Conservation (phyloP, 2,797 vertebrate species). For the Psittacula derbiana region DNA sequence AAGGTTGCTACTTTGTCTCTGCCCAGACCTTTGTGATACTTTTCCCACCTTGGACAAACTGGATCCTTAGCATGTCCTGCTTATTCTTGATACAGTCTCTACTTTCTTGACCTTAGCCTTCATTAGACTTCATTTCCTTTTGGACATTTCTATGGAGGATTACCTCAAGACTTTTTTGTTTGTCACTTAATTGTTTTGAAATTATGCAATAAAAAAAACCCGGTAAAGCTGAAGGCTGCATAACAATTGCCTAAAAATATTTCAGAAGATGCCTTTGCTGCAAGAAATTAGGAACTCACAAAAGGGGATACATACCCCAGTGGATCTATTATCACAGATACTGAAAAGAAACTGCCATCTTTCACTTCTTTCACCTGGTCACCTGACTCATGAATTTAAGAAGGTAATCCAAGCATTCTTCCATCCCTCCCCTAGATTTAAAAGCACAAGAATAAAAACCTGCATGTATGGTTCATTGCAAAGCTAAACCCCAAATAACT, state of each 20-base stretch:
- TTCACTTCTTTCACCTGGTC: background rate
- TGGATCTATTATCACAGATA: background rate
- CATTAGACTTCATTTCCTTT: background rate
- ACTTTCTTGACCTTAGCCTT: background rate
- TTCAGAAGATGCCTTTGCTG: background rate
- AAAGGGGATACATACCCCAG: background rate
- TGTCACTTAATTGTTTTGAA: background rate
- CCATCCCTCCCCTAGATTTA: background rate
- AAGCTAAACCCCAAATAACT: background rate
- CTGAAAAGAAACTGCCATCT: background rate
- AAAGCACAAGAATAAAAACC: background rate
- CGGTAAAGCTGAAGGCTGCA: background rate
- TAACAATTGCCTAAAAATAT: background rate
- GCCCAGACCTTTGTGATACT: too few species aligned
- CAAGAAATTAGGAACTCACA: background rate
- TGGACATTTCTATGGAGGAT: background rate
- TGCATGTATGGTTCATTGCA: background rate
- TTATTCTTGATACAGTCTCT: background rate
- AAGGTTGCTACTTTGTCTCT: background rate
- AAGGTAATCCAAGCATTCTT: background rate
- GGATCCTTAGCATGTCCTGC: background rate
- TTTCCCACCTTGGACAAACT: background rate
- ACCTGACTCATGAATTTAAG: background rate
- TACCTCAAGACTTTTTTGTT: background rate
- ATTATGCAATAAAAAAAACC: background rate